Evolutionary conservation across 2,797 vertebrate genomes (phyloP), one percentile per base, ranked within the genome.

Genomic region (Rhynchotus rufescens): DNA sequence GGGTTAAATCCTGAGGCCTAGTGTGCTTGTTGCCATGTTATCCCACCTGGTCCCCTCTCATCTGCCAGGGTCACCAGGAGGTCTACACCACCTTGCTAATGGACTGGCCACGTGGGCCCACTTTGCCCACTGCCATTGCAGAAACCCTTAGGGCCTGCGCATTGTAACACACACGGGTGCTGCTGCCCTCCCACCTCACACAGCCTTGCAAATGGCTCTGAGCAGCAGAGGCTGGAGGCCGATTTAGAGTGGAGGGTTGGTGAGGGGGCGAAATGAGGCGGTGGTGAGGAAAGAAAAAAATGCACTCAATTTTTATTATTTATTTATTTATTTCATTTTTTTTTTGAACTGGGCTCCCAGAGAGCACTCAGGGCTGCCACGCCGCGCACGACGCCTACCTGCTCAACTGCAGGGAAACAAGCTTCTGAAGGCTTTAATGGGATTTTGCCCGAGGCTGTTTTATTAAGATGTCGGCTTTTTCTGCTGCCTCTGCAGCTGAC

Each of bases 391-490:
- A 96, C 95, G 98, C 97, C 98, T 99, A 99, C 99, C 99, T 99
- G 98, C 98, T 98, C 99, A 99, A 99, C 99, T 99, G 99, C 99
- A 98, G 98, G 98, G 99, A 99, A 99, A 99, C 99, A 99, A 99
- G 98, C 99, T 99, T 98, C 99, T 99, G 99, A 99, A 99, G 99
- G 99, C 99, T 99, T 99, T 99, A 99, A 99, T 99, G 99, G 99
- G 99, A 99, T 99, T 99, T 99, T 97, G 99, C 99, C 99, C 49
- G 98, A 98, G 99, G 99, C 99, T 99, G 98, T 99, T 99, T 99
- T 99, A 99, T 99, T 99, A 99, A 99, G 99, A 99, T 99, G 99
- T 99, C 98, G 98, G 99, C 98, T 99, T 99, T 99, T 99, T 99
- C 98, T 99, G 98, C 99, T 99, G 99, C 98, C 98, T 99, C 98